phyloP scores from a whole-genome alignment of 2,113 vertebrate species.

The Aptenodytes forsteri region DNA sequence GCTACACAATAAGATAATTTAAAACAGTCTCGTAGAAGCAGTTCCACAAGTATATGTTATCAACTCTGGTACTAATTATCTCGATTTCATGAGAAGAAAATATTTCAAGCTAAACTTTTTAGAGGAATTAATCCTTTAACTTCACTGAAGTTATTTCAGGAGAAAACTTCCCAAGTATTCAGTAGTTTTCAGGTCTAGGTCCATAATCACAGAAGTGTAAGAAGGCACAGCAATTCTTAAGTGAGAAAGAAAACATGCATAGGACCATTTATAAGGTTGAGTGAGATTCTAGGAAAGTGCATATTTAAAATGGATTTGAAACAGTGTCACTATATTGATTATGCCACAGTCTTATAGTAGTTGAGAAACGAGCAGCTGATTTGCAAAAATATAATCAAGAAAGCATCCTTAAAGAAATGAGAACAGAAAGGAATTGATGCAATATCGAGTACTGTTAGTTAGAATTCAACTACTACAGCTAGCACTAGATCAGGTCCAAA shows the following conservation, averaged over 20 bases:
- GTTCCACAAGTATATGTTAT: neutral
- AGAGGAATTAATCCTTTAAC: neutral
- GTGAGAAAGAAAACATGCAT: rapidly evolving
- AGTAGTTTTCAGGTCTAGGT: neutral
- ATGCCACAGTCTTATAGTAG: neutral
- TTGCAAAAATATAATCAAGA: neutral
- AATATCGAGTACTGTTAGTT: neutral
- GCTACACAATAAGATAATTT: neutral
- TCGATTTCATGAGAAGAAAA: neutral
- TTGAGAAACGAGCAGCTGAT: neutral
- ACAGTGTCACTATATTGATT: neutral
- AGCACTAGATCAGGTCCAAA: neutral
- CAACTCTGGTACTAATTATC: neutral
- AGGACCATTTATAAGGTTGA: neutral
- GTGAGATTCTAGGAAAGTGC: neutral
- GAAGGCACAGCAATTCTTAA: neutral
- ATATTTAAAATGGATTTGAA: neutral
- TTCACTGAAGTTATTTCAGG: neutral
- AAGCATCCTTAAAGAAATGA: neutral
- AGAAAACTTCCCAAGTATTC: neutral
- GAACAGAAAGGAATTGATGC: neutral
- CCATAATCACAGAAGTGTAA: neutral
- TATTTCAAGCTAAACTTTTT: neutral
- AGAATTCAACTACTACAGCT: neutral
- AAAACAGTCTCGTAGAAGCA: neutral